phyloP scores from a whole-genome alignment of 2,113 vertebrate genomes.

The Raja brachyura region DNA sequence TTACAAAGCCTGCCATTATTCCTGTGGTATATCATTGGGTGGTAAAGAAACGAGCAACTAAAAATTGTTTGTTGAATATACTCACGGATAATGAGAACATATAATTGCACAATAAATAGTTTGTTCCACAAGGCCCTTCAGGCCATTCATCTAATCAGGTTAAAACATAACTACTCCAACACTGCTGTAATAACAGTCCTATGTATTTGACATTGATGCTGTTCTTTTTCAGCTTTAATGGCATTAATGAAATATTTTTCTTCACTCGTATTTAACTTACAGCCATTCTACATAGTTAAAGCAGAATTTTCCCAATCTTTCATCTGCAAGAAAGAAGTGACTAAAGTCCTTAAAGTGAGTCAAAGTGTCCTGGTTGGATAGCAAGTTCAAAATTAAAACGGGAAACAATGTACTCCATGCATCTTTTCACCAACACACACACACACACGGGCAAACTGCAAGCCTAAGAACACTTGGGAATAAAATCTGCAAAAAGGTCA shows the following conservation, averaged over 20 bases:
- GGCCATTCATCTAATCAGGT: slow-evolving; percentile 15
- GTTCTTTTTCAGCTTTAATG: slow-evolving; percentile 26
- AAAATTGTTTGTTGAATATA: not conserved
- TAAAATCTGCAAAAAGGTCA: slow-evolving; percentile 22
- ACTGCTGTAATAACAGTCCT: not conserved
- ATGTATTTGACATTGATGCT: not conserved
- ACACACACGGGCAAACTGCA: not conserved
- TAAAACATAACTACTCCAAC: not conserved
- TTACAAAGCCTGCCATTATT: not conserved
- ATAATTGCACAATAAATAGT: slow-evolving; percentile 17
- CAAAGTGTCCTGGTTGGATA: not conserved
- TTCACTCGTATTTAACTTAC: slow-evolving; percentile 12
- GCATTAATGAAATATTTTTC: not conserved
- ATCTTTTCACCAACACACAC: not conserved
- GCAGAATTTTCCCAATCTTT: not conserved
- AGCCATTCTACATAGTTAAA: slow-evolving; percentile 11
- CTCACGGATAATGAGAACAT: not conserved
- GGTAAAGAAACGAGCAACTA: not conserved
- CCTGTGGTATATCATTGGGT: not conserved
- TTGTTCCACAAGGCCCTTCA: not conserved
- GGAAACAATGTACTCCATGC: slow-evolving; percentile 29
- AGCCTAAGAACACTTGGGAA: slow-evolving; percentile 31
- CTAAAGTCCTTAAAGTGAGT: not conserved
- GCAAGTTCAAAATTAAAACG: not conserved
- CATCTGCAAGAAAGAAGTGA: not conserved